Conservation (phyloP, 2,797 vertebrate species). For the Crax fasciolata region DNA sequence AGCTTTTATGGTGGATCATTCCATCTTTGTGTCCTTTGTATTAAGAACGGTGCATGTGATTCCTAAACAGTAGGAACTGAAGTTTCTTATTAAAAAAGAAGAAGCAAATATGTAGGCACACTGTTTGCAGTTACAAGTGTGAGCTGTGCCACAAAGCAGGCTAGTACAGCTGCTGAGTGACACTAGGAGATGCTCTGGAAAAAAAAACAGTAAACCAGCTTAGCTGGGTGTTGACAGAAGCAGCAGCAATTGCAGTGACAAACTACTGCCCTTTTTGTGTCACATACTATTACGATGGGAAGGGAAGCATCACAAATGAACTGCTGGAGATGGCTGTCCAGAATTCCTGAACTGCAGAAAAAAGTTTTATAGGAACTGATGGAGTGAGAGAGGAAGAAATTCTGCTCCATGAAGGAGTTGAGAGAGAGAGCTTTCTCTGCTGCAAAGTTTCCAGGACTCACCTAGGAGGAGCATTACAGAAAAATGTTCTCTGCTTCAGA, state of each 20-base stretch:
- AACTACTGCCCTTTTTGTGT: not conserved
- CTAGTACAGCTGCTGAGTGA: not conserved
- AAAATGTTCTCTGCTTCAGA: not conserved
- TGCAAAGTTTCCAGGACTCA: not conserved
- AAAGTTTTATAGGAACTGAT: not conserved
- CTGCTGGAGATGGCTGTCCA: slow-evolving; percentile 23
- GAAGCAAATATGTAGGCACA: not conserved
- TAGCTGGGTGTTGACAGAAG: not conserved
- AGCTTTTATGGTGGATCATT: slow-evolving; percentile 53
- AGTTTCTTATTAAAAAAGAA: not conserved
- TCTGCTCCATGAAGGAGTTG: not conserved
- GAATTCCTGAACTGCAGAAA: not conserved
- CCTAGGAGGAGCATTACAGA: not conserved
- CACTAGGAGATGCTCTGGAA: not conserved
- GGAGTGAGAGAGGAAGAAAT: not conserved
- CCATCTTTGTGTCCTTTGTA: slow-evolving; percentile 12
- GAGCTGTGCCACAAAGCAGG: not conserved
- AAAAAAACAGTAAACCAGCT: not conserved
- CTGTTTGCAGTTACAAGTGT: not conserved
- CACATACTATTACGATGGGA: not conserved
- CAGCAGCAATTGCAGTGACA: not conserved
- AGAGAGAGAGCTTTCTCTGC: not conserved
- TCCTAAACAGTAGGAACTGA: not conserved
- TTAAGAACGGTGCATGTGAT: not conserved
- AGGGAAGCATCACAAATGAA: slow-evolving; percentile 31